Evolutionary conservation across 2,797 vertebrate species (phyloP).

Genomic region (Hydrolagus colliei): DNA sequence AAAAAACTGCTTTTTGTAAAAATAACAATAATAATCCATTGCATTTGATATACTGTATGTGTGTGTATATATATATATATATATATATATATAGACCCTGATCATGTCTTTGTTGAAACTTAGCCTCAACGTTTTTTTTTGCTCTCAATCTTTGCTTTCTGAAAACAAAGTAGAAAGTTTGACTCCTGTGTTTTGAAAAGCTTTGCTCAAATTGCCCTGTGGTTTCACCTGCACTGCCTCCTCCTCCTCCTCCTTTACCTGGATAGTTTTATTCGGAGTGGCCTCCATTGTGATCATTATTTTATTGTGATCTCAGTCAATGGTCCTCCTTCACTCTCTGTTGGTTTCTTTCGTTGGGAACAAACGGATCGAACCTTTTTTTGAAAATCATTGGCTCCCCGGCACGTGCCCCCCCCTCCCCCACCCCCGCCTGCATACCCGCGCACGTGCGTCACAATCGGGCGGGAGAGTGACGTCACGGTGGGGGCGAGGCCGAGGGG

Average conservation of each 20-base stretch:
- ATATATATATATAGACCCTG: too few species aligned
- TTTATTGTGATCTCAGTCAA: constrained; percentile 32
- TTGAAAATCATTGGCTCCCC: constrained; percentile 27
- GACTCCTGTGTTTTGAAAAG: background rate
- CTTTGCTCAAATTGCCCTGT: background rate
- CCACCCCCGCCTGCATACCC: too few species aligned
- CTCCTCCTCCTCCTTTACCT: constrained; percentile 25
- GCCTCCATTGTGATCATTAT: constrained; percentile 32
- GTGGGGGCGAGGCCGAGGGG: background rate
- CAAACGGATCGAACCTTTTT: constrained; percentile 27
- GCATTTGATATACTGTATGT: too few species aligned
- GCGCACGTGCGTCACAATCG: constrained; percentile 7
- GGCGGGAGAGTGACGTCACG: background rate
- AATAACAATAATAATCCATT: too few species aligned
- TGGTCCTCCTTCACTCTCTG: constrained; percentile 25
- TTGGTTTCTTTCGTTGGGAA: constrained; percentile 23
- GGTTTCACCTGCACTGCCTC: constrained; percentile 22
- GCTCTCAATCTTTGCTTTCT: too few species aligned
- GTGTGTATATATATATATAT: too few species aligned
- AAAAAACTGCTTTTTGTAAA: too few species aligned
- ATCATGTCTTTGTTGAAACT: too few species aligned
- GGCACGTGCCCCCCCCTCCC: background rate
- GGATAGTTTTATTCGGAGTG: constrained; percentile 28
- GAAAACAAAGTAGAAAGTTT: background rate
- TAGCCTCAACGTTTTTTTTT: too few species aligned